Percentiles rank a stretch among this genome's conserved stretches.
Evolutionary conservation across 1,140 invertebrate species (phyloP).

Genomic region (Polypedilum pembai): DNA sequence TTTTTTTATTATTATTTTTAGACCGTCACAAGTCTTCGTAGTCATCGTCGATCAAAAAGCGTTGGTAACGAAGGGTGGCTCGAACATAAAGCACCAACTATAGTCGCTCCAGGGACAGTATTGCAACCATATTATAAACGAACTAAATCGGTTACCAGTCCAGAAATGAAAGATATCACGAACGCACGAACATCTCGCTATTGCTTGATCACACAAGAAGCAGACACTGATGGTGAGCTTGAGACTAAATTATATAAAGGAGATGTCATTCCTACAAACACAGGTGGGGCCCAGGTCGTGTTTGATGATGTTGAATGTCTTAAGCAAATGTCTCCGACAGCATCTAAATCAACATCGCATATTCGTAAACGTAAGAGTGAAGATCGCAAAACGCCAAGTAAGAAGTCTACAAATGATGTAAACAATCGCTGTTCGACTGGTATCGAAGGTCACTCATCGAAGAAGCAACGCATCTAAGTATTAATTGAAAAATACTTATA

Average conservation of each 20-base stretch:
- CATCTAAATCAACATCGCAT: conserved; percentile 31
- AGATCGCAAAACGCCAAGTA: conserved; percentile 33
- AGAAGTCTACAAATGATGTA: conserved; percentile 36
- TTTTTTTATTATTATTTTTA: conserved; percentile 34
- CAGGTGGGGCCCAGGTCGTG: conserved; percentile 89
- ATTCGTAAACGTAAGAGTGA: conserved; percentile 39
- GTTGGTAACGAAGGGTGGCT: conserved; percentile 72
- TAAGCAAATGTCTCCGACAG: conserved; percentile 70
- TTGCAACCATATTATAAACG: conserved; percentile 77
- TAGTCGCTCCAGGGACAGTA: conserved; percentile 72
- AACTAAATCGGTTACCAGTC: conserved; percentile 74
- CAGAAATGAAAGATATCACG: conserved; percentile 60
- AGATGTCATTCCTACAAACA: conserved; percentile 83
- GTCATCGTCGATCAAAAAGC: conserved; percentile 68
- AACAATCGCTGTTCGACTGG: conserved; percentile 40
- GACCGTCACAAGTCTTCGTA: conserved; percentile 55
- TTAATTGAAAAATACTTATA: neutral
- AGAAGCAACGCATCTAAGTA: conserved; percentile 31
- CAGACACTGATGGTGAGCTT: conserved; percentile 82
- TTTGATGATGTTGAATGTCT: conserved; percentile 92
- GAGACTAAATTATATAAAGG: conserved; percentile 92
- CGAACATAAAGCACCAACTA: conserved; percentile 73
- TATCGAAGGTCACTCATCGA: conserved; percentile 41
- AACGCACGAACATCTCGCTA: conserved; percentile 77
- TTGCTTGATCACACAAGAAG: conserved; percentile 82